Percentiles rank a stretch among this genome's conserved stretches.
Conservation (phyloP, 2,888 invertebrate species). For the Stenolophus ochropezus region DNA sequence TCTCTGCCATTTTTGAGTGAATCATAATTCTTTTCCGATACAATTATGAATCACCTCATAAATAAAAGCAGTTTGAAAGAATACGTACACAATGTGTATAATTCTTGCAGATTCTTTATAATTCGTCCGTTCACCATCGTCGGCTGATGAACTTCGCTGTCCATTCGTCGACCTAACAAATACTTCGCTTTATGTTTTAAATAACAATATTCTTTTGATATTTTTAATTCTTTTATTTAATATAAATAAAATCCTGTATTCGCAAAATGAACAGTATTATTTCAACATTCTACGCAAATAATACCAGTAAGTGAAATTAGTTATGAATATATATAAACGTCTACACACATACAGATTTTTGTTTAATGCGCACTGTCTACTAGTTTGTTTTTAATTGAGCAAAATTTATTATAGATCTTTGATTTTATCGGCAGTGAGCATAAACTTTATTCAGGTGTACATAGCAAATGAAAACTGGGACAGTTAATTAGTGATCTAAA, state of each 20-base stretch:
- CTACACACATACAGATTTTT: conserved; percentile 27
- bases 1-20: too few species aligned
- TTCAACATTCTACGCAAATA: conserved; percentile 56
- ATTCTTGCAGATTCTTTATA: conserved; percentile 55
- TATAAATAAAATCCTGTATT: conserved; percentile 58
- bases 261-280: conserved; percentile 59
- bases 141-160: conserved; percentile 17
- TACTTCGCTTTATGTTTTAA: conserved; percentile 12
- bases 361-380: conserved; percentile 38
- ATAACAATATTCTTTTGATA: conserved; percentile 47
- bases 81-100: conserved; percentile 23
- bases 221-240: conserved; percentile 59
- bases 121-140: conserved; percentile 20
- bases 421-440: conserved; percentile 31
- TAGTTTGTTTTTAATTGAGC: conserved; percentile 32
- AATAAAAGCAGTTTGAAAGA: neutral
- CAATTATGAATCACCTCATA: neutral
- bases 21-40: too few species aligned
- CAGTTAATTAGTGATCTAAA: neutral
- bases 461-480: neutral
- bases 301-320: conserved; percentile 49
- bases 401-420: conserved; percentile 42
- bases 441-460: conserved; percentile 4
- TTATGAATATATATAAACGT: conserved; percentile 35
- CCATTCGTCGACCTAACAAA: conserved; percentile 43